These are phyloP conservation scores for Gryllus bimaculatus DNA, from an alignment of 1,140 invertebrate species.

Conservation along the genomic window DNA sequence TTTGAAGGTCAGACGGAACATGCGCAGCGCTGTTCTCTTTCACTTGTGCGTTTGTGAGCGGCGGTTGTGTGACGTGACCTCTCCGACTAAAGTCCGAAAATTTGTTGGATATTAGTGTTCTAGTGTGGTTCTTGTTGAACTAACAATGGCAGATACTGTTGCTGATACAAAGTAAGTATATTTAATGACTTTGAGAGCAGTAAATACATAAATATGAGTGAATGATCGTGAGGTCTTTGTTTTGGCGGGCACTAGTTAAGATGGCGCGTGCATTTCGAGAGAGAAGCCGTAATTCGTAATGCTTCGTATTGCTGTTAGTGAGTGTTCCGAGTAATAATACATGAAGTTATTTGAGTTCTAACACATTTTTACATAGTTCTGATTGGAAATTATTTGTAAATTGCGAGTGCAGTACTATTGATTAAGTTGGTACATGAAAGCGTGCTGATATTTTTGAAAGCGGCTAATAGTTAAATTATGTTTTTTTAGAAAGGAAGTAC, in stretches of 20 bases:
- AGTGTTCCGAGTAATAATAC: too few species aligned
- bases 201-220: constrained; percentile 13
- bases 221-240: constrained; percentile 16
- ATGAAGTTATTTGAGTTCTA: too few species aligned
- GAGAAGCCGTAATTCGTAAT: background rate
- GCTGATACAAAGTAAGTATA: constrained; percentile 20
- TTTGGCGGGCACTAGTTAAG: constrained; percentile 19
- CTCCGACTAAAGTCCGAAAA: background rate
- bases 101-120: background rate
- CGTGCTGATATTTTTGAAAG: too few species aligned
- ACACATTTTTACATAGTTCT: too few species aligned
- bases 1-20: constrained; percentile 19
- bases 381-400: too few species aligned
- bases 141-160: constrained; percentile 19
- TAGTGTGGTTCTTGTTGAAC: background rate
- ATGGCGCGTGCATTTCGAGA: constrained; percentile 11
- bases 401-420: too few species aligned
- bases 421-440: too few species aligned
- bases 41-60: constrained; percentile 16
- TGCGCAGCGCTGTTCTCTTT: constrained; percentile 19
- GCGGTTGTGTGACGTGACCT: constrained; percentile 16
- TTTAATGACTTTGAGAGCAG: background rate
- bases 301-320: too few species aligned
- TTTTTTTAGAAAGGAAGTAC: too few species aligned
- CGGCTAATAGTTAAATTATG: too few species aligned